A percentile compares a stretch with the other conserved stretches of the same genome.
Conservation (phyloP, 2,797 vertebrate genomes). For the Lagorchestes hirsutus region DNA sequence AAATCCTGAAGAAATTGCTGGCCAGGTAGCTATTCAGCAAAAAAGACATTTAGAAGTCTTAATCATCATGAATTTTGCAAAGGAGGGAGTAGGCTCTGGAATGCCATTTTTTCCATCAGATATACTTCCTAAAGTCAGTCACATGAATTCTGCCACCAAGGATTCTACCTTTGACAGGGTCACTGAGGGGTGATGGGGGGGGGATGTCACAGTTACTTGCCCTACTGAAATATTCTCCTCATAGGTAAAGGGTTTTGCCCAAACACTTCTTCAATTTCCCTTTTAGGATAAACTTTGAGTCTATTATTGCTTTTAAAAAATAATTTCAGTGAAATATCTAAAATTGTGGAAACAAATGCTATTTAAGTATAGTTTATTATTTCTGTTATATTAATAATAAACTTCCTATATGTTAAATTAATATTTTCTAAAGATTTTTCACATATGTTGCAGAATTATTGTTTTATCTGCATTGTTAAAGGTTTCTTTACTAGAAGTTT, state of each 20-base stretch:
- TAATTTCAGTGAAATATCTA: not conserved
- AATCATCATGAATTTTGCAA: not conserved
- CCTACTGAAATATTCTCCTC: not conserved
- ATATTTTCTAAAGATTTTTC: not conserved
- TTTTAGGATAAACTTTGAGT: not conserved
- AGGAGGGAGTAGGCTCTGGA: not conserved
- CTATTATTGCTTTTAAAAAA: not conserved
- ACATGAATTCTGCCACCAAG: not conserved
- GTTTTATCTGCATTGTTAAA: not conserved
- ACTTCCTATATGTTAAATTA: not conserved
- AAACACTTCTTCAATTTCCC: not conserved
- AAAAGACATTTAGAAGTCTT: conserved; percentile 1
- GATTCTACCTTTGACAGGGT: not conserved
- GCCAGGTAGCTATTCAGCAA: not conserved
- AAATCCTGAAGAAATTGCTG: conserved; percentile 28
- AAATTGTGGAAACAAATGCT: not conserved
- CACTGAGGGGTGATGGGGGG: not conserved
- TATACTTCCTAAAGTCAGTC: not conserved
- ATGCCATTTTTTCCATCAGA: not conserved
- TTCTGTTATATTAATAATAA: not conserved
- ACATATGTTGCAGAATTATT: not conserved
- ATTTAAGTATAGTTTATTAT: not conserved
- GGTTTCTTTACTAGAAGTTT: not conserved
- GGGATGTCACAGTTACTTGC: not conserved
- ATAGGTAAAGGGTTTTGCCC: not conserved